Conservation (phyloP, 2,888 invertebrate species). For the Agrochola circellaris region DNA sequence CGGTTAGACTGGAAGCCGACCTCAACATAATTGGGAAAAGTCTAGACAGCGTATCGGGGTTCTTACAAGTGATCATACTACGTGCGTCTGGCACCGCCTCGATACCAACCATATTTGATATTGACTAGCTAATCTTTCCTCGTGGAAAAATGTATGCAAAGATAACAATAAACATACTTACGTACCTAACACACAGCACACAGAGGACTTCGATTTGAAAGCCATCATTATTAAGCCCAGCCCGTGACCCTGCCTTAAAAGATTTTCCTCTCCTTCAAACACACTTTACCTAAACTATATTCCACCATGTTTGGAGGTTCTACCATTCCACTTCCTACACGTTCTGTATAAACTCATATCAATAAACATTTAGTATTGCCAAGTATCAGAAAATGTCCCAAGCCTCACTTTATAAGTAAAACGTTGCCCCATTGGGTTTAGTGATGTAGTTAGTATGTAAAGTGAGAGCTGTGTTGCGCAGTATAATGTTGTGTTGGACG, state of each 20-base stretch:
- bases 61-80: not conserved
- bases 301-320: not conserved
- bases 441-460: slow-evolving; percentile 18
- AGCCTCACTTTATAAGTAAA: slow-evolving; percentile 27
- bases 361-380: slow-evolving; percentile 28
- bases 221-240: not conserved
- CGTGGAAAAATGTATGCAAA: not conserved
- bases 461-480: slow-evolving; percentile 15
- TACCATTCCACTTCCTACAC: slow-evolving; percentile 25
- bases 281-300: not conserved
- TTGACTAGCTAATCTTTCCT: not conserved
- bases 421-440: not conserved
- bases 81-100: not conserved
- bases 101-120: not conserved
- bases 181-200: not conserved
- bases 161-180: not conserved
- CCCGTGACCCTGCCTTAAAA: not conserved
- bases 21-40: no score
- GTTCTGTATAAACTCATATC: slow-evolving; percentile 8
- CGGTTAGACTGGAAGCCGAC: no score
- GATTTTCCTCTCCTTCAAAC: slow-evolving; percentile 4
- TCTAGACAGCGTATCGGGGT: no score
- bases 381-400: slow-evolving; percentile 20
- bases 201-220: not conserved
- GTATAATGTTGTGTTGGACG: slow-evolving; percentile 4